phyloP scores from a whole-genome alignment of 2,797 vertebrate species.

The Darevskia nairensis region DNA sequence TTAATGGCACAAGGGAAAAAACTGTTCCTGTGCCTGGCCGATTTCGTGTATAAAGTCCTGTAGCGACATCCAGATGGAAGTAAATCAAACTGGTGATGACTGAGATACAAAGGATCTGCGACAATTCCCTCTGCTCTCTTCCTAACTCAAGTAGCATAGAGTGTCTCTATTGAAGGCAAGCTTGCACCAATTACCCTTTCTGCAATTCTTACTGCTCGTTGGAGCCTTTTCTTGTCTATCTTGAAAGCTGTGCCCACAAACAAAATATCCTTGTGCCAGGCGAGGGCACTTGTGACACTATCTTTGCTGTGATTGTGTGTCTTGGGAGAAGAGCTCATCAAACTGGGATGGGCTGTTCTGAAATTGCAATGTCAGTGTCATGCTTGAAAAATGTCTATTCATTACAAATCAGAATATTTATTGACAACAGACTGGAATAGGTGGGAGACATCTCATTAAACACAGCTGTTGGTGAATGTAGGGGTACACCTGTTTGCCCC shows the following conservation, averaged over 20 bases:
- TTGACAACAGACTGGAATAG: slow-evolving; percentile 22
- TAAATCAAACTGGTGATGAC: no score
- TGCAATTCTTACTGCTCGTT: no score
- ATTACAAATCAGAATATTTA: slow-evolving; percentile 40
- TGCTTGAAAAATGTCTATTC: slow-evolving; percentile 39
- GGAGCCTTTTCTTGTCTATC: no score
- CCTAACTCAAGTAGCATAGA: no score
- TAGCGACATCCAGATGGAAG: no score
- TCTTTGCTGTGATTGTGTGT: background rate
- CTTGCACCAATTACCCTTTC: no score
- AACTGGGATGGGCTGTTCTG: background rate
- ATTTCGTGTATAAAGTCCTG: no score
- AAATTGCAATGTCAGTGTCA: slow-evolving; percentile 6
- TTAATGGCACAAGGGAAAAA: no score
- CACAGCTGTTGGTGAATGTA: slow-evolving; percentile 23
- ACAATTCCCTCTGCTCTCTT: no score
- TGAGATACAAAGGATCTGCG: no score
- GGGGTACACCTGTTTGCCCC: background rate
- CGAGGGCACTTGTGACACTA: slow-evolving; percentile 62
- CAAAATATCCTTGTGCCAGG: slow-evolving; percentile 37
- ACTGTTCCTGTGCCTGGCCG: no score
- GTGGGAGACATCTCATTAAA: slow-evolving; percentile 28
- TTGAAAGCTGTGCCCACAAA: background rate
- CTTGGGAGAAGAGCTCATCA: background rate
- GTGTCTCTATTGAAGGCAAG: no score